Conservation (phyloP, 2,113 vertebrate species). For the Herpetotheres cachinnans region DNA sequence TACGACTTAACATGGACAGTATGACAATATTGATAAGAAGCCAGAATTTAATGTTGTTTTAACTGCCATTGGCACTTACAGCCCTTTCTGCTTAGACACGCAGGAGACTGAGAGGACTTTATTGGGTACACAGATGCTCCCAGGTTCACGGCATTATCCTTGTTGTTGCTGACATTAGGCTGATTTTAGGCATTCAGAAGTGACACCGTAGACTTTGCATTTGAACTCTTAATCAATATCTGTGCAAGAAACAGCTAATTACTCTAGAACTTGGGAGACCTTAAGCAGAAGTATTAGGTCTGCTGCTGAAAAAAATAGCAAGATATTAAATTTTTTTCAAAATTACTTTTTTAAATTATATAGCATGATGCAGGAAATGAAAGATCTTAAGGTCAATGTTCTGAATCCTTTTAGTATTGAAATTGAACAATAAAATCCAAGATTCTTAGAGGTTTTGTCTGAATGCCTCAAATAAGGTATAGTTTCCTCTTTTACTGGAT, state of each 20-base stretch:
- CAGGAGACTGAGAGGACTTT: background rate
- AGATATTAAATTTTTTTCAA: background rate
- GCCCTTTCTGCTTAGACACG: background rate
- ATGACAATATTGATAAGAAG: background rate
- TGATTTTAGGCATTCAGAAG: background rate
- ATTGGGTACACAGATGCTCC: fast-evolving
- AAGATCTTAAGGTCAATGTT: background rate
- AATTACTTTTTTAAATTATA: background rate
- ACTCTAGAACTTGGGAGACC: background rate
- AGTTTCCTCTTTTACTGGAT: background rate
- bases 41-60: background rate
- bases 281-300: background rate
- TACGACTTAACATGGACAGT: background rate
- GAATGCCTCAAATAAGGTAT: background rate
- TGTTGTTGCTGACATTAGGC: background rate
- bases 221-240: background rate
- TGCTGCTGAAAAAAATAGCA: background rate
- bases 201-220: background rate
- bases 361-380: background rate
- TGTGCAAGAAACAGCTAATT: background rate
- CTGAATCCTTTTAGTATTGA: background rate
- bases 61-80: background rate
- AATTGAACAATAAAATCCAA: background rate
- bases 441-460: background rate
- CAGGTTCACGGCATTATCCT: fast-evolving